Conservation (phyloP, 2,113 vertebrate species). For the Panthera leo region DNA sequence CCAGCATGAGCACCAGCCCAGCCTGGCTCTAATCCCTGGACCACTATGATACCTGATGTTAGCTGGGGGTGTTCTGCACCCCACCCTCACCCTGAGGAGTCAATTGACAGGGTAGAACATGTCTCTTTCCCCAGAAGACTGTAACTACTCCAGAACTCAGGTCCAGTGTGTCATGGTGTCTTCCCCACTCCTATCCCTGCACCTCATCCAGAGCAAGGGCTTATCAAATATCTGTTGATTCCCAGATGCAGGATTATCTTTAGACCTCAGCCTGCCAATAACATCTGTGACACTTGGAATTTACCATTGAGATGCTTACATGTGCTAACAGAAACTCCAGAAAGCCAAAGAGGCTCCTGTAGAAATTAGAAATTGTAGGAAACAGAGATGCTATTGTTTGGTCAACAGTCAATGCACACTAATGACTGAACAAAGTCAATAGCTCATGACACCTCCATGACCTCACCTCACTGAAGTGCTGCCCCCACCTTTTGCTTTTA, state of each 20-base stretch:
- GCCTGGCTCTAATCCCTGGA: not conserved
- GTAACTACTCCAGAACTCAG: not conserved
- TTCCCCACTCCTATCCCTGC: not conserved
- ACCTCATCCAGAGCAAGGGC: not conserved
- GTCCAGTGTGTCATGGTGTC: not conserved
- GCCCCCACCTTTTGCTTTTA: not conserved
- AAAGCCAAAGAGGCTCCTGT: not conserved
- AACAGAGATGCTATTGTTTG: not conserved
- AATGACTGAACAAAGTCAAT: not conserved
- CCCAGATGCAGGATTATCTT: not conserved
- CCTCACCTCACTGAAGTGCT: not conserved
- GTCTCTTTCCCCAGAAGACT: not conserved
- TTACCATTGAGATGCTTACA: not conserved
- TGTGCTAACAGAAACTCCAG: conserved; percentile 34
- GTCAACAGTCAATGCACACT: not conserved
- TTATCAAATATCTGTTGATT: not conserved
- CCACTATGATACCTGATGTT: not conserved
- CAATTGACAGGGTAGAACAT: no score
- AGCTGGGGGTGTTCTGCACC: not conserved
- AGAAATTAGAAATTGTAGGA: conserved; percentile 22
- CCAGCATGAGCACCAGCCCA: not conserved
- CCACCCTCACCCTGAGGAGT: no score
- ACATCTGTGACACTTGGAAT: not conserved
- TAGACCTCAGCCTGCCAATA: not conserved
- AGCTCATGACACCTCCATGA: not conserved